Conservation (phyloP, 2,888 invertebrate genomes). For the Drosophila mimica region DNA sequence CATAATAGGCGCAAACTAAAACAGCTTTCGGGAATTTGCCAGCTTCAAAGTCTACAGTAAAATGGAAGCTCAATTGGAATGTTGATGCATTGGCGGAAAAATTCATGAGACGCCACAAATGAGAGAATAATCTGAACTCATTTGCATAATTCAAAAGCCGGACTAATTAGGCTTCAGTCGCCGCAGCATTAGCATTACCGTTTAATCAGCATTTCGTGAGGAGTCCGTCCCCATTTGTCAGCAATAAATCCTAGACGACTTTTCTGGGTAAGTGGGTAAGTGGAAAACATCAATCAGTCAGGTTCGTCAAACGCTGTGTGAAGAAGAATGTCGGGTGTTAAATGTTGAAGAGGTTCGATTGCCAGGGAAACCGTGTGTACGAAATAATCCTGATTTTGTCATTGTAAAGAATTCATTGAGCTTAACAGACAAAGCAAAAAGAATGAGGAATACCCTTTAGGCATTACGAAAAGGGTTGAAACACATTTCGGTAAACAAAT, state of each 20-base stretch:
- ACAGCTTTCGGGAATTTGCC: constrained; percentile 25
- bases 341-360: background rate
- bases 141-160: constrained; percentile 33
- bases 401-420: constrained; percentile 12
- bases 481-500: constrained; percentile 23
- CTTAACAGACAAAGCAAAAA: constrained; percentile 16
- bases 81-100: background rate
- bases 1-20: constrained; percentile 41
- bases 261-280: constrained; percentile 57
- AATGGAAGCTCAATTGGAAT: background rate
- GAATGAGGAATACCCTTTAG: constrained; percentile 4
- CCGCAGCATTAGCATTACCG: constrained; percentile 35
- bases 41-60: background rate
- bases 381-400: background rate
- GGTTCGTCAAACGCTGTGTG: constrained; percentile 8
- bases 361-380: constrained; percentile 14
- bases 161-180: constrained; percentile 58
- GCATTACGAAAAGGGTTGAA: background rate
- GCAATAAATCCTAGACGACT: constrained; percentile 59
- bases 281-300: constrained; percentile 59
- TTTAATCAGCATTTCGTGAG: constrained; percentile 33
- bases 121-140: background rate
- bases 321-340: background rate
- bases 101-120: background rate
- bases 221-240: constrained; percentile 22